A percentile compares a stretch with the other conserved stretches of the same genome.
phyloP scores from a whole-genome alignment of 2,888 invertebrate genomes.

The Blastobasis adustella region DNA sequence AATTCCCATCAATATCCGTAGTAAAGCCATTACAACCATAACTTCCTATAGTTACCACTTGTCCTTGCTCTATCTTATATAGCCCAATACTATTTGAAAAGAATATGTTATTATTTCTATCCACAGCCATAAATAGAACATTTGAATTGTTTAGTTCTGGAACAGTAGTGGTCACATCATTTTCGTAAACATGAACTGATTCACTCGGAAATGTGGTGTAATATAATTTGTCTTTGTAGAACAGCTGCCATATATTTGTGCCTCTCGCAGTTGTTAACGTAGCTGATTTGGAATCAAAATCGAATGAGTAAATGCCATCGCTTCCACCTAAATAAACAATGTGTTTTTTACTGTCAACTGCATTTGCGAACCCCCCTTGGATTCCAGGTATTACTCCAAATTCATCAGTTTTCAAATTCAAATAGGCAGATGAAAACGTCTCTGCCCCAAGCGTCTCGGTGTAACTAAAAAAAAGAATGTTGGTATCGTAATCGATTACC shows the following conservation, averaged over 20 bases:
- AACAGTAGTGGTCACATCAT: slow-evolving; percentile 16
- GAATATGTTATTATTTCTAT: slow-evolving; percentile 21
- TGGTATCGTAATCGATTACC: slow-evolving; percentile 45
- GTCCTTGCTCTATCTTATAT: slow-evolving; percentile 15
- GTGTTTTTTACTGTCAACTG: slow-evolving; percentile 32
- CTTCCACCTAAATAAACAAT: slow-evolving; percentile 47
- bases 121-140: slow-evolving; percentile 26
- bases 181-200: slow-evolving; percentile 23
- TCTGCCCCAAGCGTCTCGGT: slow-evolving; percentile 10
- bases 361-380: slow-evolving; percentile 40
- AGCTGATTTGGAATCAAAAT: slow-evolving; percentile 32
- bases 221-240: slow-evolving; percentile 44
- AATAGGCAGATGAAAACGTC: slow-evolving; percentile 32
- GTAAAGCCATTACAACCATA: slow-evolving; percentile 22
- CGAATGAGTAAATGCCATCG: slow-evolving; percentile 40
- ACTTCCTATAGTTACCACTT: slow-evolving; percentile 12
- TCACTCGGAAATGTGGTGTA: slow-evolving; percentile 41
- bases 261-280: slow-evolving; percentile 23
- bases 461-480: slow-evolving; percentile 48
- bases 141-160: slow-evolving; percentile 21
- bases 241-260: slow-evolving; percentile 53
- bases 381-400: slow-evolving; percentile 33
- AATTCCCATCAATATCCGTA: slow-evolving; percentile 21
- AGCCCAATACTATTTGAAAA: slow-evolving; percentile 34
- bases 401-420: slow-evolving; percentile 39